Base-by-base conservation (phyloP, 2,113 vertebrate genomes). In the Nettapus auritus region DNA sequence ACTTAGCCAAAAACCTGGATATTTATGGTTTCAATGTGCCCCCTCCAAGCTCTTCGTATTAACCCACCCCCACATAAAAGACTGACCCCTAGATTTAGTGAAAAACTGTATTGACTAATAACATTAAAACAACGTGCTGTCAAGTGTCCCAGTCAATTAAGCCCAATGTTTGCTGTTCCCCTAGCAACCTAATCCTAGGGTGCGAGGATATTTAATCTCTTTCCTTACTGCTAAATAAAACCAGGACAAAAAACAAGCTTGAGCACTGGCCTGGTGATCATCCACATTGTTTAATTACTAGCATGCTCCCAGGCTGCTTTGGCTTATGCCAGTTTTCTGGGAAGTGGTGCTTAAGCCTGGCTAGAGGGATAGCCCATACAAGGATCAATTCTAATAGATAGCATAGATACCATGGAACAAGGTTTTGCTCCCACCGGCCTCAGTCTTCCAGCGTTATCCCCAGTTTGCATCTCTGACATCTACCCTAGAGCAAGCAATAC, bases 341-440 rank as follows among this genome's bases (percentile, higher is more conserved):
- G 42, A 91, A 89, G 56, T 1, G 3, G 13, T 59, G n/a, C 29
- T 64, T 90, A 84, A 94, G 29, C 56, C 26, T 92, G 73, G 36
- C 77, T 86, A 48, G 80, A 89, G 66, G 77, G 48, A 52, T 84
- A 88, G 60, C 15, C 40, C 18, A 38, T 8, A 23, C 1, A 7
- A 31, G 46, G 26, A 75, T 93, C 79, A 79, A 73, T 86, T 88
- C 38, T 77, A 78, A 46, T 25, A 93, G 36, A 25, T 28, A 70
- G 31, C 40, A 86, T 86, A 92, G 90, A 90, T 80, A 86, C 21
- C 34, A 46, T 12, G 71, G 88, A 88, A 91, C 86, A 68, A 63
- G 21, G 8, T 36, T 88, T 83, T 77, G 13, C 38, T 95, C 76
- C 88, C 63, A 90, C 59, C 59, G 90, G 82, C 76, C 28, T 90